These are phyloP conservation scores for Prietella phreatophila DNA, from an alignment of 2,113 vertebrate genomes.

Conservation along the genomic window DNA sequence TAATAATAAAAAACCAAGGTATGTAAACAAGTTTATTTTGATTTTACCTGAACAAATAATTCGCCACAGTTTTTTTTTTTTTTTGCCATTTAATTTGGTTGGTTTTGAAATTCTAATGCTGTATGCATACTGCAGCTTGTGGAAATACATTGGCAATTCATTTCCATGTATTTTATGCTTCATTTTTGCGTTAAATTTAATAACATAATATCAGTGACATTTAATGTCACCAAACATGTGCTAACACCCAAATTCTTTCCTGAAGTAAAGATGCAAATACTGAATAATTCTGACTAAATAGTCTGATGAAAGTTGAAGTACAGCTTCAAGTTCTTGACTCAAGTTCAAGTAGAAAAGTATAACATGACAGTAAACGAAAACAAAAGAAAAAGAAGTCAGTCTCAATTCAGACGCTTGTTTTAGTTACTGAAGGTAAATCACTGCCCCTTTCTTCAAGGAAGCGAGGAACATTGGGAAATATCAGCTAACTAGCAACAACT, in stretches of 20 bases:
- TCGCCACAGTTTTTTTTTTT: not conserved
- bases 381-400: not conserved
- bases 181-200: not conserved
- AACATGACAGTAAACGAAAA: not conserved
- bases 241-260: not conserved
- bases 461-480: not conserved
- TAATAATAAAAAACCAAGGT: not conserved
- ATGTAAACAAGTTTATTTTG: not conserved
- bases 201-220: not conserved
- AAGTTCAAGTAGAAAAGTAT: not conserved
- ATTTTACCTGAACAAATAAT: not conserved
- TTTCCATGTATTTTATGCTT: not conserved
- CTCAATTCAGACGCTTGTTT: not conserved
- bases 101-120: not conserved
- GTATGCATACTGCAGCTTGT: not conserved
- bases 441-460: not conserved
- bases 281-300: not conserved
- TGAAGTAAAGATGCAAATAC: not conserved
- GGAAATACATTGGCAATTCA: not conserved
- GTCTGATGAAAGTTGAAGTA: not conserved
- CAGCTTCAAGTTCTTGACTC: not conserved
- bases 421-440: not conserved
- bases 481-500: not conserved
- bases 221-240: not conserved
- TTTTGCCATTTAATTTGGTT: not conserved